A percentile compares a stretch with the other conserved stretches of the same genome.
Evolutionary conservation across 2,888 invertebrate genomes (phyloP).

Genomic region (Gastrophysa polygoni): DNA sequence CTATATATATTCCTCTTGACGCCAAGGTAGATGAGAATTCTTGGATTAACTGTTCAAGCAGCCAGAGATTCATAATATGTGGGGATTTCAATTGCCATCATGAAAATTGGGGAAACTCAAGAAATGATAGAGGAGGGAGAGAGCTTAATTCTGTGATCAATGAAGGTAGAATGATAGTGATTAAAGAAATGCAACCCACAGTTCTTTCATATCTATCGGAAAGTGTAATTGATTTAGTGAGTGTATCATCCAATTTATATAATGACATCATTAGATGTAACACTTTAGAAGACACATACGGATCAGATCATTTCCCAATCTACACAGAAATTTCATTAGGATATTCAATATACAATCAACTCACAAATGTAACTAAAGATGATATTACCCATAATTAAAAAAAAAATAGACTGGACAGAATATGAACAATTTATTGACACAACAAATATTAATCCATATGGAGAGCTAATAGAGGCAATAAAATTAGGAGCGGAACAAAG

Average conservation of each 20-base stretch:
- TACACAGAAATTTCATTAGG: background rate
- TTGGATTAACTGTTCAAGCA: background rate
- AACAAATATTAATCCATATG: background rate
- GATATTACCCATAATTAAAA: background rate
- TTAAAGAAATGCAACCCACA: background rate
- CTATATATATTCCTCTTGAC: no score
- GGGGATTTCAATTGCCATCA: background rate
- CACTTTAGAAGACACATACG: background rate
- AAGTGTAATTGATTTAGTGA: background rate
- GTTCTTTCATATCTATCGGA: background rate
- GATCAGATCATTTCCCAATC: background rate
- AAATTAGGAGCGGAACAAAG: background rate
- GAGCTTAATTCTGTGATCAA: background rate
- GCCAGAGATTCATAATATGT: background rate
- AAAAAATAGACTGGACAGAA: background rate
- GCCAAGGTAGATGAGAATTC: no score
- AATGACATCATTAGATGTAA: background rate
- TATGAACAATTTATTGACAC: no score
- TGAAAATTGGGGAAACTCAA: slow-evolving; percentile 5
- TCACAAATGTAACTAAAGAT: no score
- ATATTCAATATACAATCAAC: background rate
- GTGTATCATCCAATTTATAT: background rate
- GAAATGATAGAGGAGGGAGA: slow-evolving; percentile 4
- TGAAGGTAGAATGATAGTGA: background rate
- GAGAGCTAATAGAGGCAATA: background rate